Evolutionary conservation across 2,888 invertebrate genomes (phyloP), one percentile per base, ranked within the genome.

Genomic region (Vannuccia rotundouncinata): DNA sequence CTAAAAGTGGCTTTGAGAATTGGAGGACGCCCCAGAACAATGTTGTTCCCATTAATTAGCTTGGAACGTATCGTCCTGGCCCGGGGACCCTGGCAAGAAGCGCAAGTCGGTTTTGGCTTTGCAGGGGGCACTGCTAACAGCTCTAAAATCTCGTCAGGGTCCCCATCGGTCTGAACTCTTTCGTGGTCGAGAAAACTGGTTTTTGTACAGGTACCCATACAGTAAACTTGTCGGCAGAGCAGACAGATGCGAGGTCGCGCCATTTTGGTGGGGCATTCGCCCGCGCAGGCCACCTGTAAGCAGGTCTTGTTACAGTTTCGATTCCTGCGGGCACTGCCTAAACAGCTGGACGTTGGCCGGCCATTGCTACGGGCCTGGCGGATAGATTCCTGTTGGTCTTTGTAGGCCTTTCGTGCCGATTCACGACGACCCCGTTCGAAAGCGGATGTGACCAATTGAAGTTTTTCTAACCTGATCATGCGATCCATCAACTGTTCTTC

Each of bases 211-310:
- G 27, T 73, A 13, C 74, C 74, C 22, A 22, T 27, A 73, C 74
- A 73, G 27, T 73, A 73, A 5, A 73, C 10, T 22, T 73, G 74
- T 27, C 74, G 74, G n/a, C 74, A 73, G 27, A 73, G 74, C 5
- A 73, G 27, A 22, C 74, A 73, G 27, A 73, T 27, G 5, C n/a
- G 5, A 10, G 74, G 74, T 2, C 74, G 74, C 10, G 74, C 74
- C 5, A 22, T 22, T 22, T 73, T 73, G 22, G 27, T 22, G 5
- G 74, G 74, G n/a, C 74, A 73, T 22, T 73, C 74, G 22, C 74
- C 74, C 2, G 74, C 22, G n/a, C 74, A 73, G 5, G 74, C 74
- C 5, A 28, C 5, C n/a, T 73, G 74, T 5, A 73, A 25, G 27
- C 74, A 73, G 27, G 74, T 22, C n/a, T 22, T 22, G 74, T 27